Evolutionary conservation across 2,797 vertebrate species (phyloP), one percentile per base, ranked within the genome.

Genomic region (Paedocypris micromegethes): DNA sequence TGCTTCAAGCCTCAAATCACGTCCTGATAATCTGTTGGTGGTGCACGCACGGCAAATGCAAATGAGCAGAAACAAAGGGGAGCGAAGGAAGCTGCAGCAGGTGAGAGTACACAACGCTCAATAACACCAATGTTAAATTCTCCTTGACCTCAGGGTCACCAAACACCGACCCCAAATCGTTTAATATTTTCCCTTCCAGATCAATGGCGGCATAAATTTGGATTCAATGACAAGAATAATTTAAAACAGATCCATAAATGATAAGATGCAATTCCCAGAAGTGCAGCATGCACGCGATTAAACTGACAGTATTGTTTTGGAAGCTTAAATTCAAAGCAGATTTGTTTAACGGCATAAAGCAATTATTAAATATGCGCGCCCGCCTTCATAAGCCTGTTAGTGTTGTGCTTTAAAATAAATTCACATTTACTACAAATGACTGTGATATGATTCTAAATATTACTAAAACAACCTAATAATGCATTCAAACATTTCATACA

Each of bases 171-270:
- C 93, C 90, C 90, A 92, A 94, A 94, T 92, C 91, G 92, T 95
- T 97, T 97, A 93, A 97, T 98, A 96, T 97, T 98, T 97, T 97
- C 92, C 92, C 91, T 89, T 90, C 90, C 82, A 90, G 94, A 98
- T 98, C 96, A 98, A 98, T 97, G 92, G 88, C 78, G 83, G 92
- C 92, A 96, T 97, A 95, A 96, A 97, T 95, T 95, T 93, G 88
- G 89, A 90, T 89, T 93, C 93, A 96, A 93, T 94, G 95, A 95
- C 94, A 97, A 95, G 92, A 93, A 94, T 97, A 95, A 97, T 97
- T 97, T 94, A 93, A 89, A 94, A 91, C 89, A 93, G 92, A 97
- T 97, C 93, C 91, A 95, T 95, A 96, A 92, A 86, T 90, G 83
- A 91, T 86, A 86, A 82, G 82, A 81, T 65, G 81, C 79, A 83